Base-by-base conservation (phyloP, 2,888 invertebrate genomes). In the Pristionchus maxplancki region DNA sequence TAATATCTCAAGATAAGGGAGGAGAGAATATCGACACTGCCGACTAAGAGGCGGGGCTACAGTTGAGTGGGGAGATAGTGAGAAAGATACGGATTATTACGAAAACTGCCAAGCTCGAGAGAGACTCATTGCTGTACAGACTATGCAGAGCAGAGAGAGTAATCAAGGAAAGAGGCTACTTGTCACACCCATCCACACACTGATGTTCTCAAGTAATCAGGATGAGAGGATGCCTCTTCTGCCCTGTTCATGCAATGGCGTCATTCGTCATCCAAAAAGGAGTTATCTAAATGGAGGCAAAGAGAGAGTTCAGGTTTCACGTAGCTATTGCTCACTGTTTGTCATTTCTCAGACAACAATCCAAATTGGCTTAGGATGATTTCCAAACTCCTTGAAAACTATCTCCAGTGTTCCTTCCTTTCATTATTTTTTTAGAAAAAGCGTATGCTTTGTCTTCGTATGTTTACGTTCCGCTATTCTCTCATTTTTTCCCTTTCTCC, bases 141-240 rank as follows among this genome's bases (percentile, higher is more conserved):
- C 37, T 37, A 37, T 37, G 31, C 34, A 37, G 71, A 34, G 37
- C 5, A 40, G 34, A 71, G 71, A 71, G 64, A 71, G 71, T 71
- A 71, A 71, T 71, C 71, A 71, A 71, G 71, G 37, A 71, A 71
- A 71, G 71, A 71, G 37, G 71, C 37, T 71, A 67, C 71, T 37
- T 71, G 71, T 71, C 71, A 71, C 24, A 37, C 37, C 37, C 71
- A 71, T 71, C 31, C 71, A 37, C 71, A 34, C 37, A 34, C 71
- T 71, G 71, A 71, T 71, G 71, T 71, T 71, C 71, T 71, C 71
- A 37, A 71, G 20, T 37, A 71, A 71, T 71, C 71, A 40, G 37
- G 37, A 71, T 71, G 71, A 37, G 71, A 71, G 71, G 37, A 40
- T 17, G 37, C 37, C 34, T 13, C 34, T 34, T 37, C 53, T 20